These are phyloP conservation scores for Tryphoninae sp. DNA, from an alignment of 2,888 invertebrate genomes.

Conservation along the genomic window DNA sequence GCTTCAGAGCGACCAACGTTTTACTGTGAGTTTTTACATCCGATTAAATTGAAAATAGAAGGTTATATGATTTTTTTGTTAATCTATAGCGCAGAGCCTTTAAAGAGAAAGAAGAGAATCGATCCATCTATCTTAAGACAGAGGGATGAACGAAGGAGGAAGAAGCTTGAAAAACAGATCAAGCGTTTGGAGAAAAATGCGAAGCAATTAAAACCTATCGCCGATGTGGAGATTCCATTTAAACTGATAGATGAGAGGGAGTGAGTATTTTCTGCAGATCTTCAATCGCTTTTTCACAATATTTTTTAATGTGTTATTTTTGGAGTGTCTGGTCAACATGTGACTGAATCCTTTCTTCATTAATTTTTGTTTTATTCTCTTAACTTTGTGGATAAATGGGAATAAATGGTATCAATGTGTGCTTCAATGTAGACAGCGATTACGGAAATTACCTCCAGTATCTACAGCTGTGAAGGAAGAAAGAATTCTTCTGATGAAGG, in stretches of 20 bases:
- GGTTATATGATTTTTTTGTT: conserved; percentile 10
- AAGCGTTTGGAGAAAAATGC: conserved; percentile 90
- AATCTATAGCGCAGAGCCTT: conserved; percentile 89
- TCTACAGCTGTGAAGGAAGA: conserved; percentile 85
- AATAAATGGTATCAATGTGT: background rate
- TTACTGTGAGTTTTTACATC: conserved; percentile 76
- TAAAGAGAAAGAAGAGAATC: conserved; percentile 94
- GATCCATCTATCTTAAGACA: conserved; percentile 91
- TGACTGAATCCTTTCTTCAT: no score
- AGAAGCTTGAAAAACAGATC: conserved; percentile 94
- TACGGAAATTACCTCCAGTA: conserved; percentile 82
- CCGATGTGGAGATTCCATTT: conserved; percentile 90
- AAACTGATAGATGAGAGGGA: conserved; percentile 85
- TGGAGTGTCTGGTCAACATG: conserved; percentile 8
- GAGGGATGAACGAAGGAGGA: conserved; percentile 91
- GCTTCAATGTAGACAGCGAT: conserved; percentile 81
- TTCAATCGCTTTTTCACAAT: conserved; percentile 37
- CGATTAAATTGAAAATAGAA: background rate
- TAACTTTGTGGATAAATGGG: background rate
- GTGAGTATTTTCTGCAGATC: conserved; percentile 81
- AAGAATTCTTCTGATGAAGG: conserved; percentile 86
- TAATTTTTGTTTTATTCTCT: background rate
- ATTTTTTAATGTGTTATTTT: conserved; percentile 40
- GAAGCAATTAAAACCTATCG: conserved; percentile 93
- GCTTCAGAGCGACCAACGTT: conserved; percentile 77